phyloP scores from a whole-genome alignment of 1,140 invertebrate species.

The Bathynomus jamesi region DNA sequence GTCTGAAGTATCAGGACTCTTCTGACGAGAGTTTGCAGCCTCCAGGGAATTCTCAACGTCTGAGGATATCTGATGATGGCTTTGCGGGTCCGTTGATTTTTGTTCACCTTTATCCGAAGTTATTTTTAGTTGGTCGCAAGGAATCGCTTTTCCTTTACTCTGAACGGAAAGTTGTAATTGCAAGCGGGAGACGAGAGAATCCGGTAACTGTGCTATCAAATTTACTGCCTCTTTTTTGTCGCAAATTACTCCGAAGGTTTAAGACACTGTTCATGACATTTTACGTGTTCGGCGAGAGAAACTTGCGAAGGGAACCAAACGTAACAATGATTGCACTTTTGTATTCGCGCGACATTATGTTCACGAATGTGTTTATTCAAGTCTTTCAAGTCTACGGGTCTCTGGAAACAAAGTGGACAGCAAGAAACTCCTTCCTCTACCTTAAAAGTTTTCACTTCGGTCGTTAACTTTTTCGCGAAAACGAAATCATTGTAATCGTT shows the following conservation, averaged over 20 bases:
- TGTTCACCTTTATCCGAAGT: too few species aligned
- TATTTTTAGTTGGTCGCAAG: too few species aligned
- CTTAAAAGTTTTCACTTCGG: neutral
- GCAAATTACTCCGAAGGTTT: too few species aligned
- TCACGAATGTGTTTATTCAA: neutral
- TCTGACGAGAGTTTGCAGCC: too few species aligned
- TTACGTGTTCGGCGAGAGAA: neutral
- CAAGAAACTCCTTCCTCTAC: neutral
- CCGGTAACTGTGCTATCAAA: neutral
- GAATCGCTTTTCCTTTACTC: neutral
- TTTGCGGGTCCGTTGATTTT: too few species aligned
- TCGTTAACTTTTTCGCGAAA: neutral
- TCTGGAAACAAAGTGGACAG: neutral
- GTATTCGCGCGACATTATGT: neutral
- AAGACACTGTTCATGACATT: neutral
- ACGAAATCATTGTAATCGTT: neutral
- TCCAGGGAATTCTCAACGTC: too few species aligned
- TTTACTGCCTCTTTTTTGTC: neutral
- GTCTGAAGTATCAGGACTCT: too few species aligned
- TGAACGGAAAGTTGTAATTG: neutral
- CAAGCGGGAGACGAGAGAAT: neutral
- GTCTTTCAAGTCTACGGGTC: neutral
- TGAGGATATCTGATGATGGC: too few species aligned
- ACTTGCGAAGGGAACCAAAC: neutral
- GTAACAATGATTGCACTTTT: neutral